phyloP scores from a whole-genome alignment of 2,888 invertebrate species.

The Pandemis corylana region DNA sequence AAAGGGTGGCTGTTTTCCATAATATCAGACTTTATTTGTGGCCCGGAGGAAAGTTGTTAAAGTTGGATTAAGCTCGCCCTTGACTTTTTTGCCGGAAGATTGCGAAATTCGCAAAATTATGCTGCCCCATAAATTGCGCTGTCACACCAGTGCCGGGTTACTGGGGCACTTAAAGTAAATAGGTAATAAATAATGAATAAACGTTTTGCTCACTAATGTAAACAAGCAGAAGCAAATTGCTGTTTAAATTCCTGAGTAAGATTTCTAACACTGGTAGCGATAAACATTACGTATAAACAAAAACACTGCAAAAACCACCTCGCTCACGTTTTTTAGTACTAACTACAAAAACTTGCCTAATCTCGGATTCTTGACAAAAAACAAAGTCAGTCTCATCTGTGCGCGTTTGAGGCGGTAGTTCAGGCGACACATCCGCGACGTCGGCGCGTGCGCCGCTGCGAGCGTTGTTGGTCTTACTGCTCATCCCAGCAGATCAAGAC shows the following conservation, averaged over 20 bases:
- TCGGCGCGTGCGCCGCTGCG: slow-evolving; percentile 57
- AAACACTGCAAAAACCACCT: slow-evolving; percentile 26
- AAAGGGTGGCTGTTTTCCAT: slow-evolving; percentile 41
- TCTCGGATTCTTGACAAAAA: slow-evolving; percentile 64
- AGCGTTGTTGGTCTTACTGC: slow-evolving; percentile 33
- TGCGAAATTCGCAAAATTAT: slow-evolving; percentile 45
- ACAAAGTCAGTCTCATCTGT: slow-evolving; percentile 70
- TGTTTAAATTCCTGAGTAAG: slow-evolving; percentile 28
- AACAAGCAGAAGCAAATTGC: slow-evolving; percentile 20
- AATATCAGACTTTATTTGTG: slow-evolving; percentile 41
- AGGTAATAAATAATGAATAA: background rate
- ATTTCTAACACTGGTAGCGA: slow-evolving; percentile 24
- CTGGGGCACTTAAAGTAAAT: slow-evolving; percentile 13
- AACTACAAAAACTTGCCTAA: slow-evolving; percentile 68
- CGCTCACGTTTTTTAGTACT: slow-evolving; percentile 34
- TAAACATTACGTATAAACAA: slow-evolving; percentile 26
- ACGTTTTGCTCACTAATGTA: slow-evolving; percentile 13
- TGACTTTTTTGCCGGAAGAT: slow-evolving; percentile 41
- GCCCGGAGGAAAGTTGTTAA: slow-evolving; percentile 45
- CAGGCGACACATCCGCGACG: slow-evolving; percentile 62
- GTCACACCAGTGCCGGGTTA: background rate
- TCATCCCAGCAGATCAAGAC: slow-evolving; percentile 36
- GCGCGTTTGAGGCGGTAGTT: slow-evolving; percentile 59
- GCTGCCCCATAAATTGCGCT: slow-evolving; percentile 16
- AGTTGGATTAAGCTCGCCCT: slow-evolving; percentile 45